phyloP scores from a whole-genome alignment of 1,140 invertebrate genomes.

The Nasonia giraulti region DNA sequence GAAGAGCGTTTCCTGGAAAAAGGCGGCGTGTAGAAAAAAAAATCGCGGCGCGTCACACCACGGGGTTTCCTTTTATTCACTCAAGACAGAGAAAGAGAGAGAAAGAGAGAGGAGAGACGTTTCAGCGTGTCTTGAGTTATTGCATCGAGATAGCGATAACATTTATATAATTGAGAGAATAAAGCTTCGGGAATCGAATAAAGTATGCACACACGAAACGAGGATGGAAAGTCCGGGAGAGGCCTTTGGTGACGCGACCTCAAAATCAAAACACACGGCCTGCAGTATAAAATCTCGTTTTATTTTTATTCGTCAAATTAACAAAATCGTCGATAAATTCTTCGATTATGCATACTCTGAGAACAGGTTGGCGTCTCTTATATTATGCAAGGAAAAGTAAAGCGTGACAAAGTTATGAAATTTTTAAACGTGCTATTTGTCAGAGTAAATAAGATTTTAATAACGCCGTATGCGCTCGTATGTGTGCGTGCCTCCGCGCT shows the following conservation, averaged over 20 bases:
- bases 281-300: not conserved
- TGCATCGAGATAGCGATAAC: constrained; percentile 34
- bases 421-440: not conserved
- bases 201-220: not conserved
- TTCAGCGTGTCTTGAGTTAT: constrained; percentile 29
- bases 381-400: not conserved
- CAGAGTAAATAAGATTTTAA: not conserved
- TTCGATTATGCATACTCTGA: no score
- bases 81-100: not conserved
- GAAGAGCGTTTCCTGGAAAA: constrained; percentile 31
- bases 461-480: not conserved
- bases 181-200: not conserved
- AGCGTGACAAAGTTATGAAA: not conserved
- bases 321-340: no score
- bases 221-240: not conserved
- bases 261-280: not conserved
- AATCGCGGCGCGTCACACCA: not conserved
- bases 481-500: not conserved
- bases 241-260: not conserved
- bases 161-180: constrained; percentile 29
- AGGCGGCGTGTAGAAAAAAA: not conserved
- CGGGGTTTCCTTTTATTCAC: constrained; percentile 38
- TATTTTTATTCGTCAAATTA: not conserved
- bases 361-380: not conserved
- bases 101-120: not conserved